Evolutionary conservation across 2,113 vertebrate species (phyloP), one percentile per base, ranked within the genome.

Genomic region (Coracopsis vasa): DNA sequence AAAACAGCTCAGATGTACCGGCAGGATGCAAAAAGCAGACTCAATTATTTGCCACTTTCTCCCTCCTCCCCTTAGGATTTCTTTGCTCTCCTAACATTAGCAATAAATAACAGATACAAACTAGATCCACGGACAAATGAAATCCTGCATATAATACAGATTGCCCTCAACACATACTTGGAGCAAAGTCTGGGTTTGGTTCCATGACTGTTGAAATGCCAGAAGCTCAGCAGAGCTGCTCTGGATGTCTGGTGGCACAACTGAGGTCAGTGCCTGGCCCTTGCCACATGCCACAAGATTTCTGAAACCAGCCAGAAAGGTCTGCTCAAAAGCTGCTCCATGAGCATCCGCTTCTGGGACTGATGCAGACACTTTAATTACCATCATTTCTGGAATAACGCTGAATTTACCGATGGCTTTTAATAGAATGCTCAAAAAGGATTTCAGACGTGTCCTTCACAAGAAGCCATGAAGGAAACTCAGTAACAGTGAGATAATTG

Each of bases 391-490:
- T 93, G 72, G 72, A 78, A 84, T 86, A 93, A 92, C 0, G 0
- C 48, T 71, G 88, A 69, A 92, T 93, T 94, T 90, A 90, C 90
- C 88, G 82, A 92, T 25, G 77, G 65, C 86, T 96, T 96, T 97
- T 95, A 94, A 93, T 88, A 96, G 93, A 95, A 94, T 16, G 44
- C 86, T 93, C 70, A 39, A 37, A 94, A 95, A 93, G 72, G 44
- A 86, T 95, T 95, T 96, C 77, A 92, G 90, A 84, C 2, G 2
- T 14, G 92, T 92, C 94, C 95, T 95, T 97, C 96, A 95, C 41
- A 77, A 93, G 81, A 96, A 86, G 94, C 95, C 72, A 96, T 33
- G 88, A 94, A 95, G 82, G 94, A 86, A 97, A 95, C 42, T 74
- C 92, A 44, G 88, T 62, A 90, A 94, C 50, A 90, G 88, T 47